These are phyloP conservation scores for Tenthredo distinguenda DNA, from an alignment of 2,888 invertebrate species.

Conservation along the genomic window DNA sequence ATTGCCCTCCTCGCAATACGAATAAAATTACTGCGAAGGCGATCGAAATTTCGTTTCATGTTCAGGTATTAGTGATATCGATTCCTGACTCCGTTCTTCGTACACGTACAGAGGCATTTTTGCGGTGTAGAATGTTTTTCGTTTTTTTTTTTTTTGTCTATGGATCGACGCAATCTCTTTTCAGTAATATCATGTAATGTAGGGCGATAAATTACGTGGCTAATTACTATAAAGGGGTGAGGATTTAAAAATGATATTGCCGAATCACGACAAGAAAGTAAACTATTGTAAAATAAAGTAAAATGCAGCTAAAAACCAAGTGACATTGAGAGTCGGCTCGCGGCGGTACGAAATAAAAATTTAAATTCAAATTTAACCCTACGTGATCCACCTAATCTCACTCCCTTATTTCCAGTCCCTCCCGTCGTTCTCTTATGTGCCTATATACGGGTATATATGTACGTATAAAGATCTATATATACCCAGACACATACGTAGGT, in stretches of 20 bases:
- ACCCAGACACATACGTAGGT: conserved; percentile 30
- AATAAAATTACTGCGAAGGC: neutral
- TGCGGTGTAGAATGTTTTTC: conserved; percentile 1
- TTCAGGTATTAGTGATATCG: conserved; percentile 24
- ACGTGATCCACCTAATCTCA: conserved; percentile 45
- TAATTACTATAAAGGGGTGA: neutral
- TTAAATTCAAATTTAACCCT: conserved; percentile 43
- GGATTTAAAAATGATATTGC: neutral
- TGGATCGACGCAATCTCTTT: neutral
- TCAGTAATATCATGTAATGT: neutral
- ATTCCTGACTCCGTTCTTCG: neutral
- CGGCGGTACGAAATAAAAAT: conserved; percentile 47
- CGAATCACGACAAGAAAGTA: conserved; percentile 45
- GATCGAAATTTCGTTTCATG: conserved; percentile 18
- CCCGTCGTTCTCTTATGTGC: conserved; percentile 25
- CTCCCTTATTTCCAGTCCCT: conserved; percentile 38
- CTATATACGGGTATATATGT: conserved; percentile 48
- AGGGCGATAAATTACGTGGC: conserved; percentile 18
- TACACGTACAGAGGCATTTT: neutral
- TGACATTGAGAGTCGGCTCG: conserved; percentile 40
- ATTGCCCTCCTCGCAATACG: neutral
- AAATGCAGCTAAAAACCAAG: conserved; percentile 11
- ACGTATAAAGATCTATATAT: conserved; percentile 54
- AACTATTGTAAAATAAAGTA: conserved; percentile 30
- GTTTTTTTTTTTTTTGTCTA: neutral